phyloP scores from a whole-genome alignment of 2,888 invertebrate genomes.

The Diarsia brunnea region DNA sequence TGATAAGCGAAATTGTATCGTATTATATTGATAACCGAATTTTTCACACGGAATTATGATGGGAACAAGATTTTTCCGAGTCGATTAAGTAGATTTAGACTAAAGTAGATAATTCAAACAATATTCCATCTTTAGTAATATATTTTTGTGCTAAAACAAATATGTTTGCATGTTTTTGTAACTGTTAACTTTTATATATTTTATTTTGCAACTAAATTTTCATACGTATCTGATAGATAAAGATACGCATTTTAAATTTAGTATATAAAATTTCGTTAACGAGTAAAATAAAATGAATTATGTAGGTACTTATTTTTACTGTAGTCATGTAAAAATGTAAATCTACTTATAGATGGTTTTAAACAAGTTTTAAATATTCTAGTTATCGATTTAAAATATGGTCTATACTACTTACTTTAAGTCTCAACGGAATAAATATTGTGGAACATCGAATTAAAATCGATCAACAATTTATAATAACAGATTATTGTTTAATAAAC shows the following conservation, averaged over 20 bases:
- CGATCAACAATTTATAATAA: not conserved
- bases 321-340: slow-evolving; percentile 82
- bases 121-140: slow-evolving; percentile 47
- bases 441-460: slow-evolving; percentile 25
- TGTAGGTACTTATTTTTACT: slow-evolving; percentile 78
- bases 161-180: slow-evolving; percentile 41
- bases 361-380: slow-evolving; percentile 63
- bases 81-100: slow-evolving; percentile 65
- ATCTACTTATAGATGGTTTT: slow-evolving; percentile 74
- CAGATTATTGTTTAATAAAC: slow-evolving; percentile 34
- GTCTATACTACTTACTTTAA: slow-evolving; percentile 65
- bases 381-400: slow-evolving; percentile 62
- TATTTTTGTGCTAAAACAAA: slow-evolving; percentile 42
- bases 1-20: slow-evolving; percentile 55
- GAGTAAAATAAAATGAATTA: slow-evolving; percentile 60
- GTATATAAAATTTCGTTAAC: slow-evolving; percentile 64
- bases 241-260: slow-evolving; percentile 80
- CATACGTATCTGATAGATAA: slow-evolving; percentile 75
- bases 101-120: slow-evolving; percentile 53
- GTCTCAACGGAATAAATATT: slow-evolving; percentile 55
- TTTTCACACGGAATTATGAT: slow-evolving; percentile 42
- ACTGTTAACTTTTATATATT: slow-evolving; percentile 61
- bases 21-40: slow-evolving; percentile 57
- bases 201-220: slow-evolving; percentile 75
- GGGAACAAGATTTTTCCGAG: slow-evolving; percentile 54